phyloP scores from a whole-genome alignment of 2,888 invertebrate genomes.

The Pyrochroa serraticornis region DNA sequence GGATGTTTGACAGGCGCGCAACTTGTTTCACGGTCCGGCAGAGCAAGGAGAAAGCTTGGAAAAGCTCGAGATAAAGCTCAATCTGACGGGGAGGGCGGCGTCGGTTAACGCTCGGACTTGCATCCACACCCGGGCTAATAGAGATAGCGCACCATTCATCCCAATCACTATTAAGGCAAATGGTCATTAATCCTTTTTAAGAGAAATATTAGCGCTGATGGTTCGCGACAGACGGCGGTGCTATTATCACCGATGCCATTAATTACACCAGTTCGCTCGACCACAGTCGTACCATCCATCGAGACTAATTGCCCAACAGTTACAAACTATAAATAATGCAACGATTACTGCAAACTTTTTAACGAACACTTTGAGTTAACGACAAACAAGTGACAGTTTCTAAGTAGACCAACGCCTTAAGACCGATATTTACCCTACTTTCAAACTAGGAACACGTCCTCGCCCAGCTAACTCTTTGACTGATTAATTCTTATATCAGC shows the following conservation, averaged over 20 bases:
- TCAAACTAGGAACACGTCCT: too few species aligned
- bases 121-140: conserved; percentile 49
- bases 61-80: conserved; percentile 48
- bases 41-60: conserved; percentile 47
- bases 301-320: too few species aligned
- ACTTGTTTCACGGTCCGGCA: conserved; percentile 51
- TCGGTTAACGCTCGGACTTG: conserved; percentile 38
- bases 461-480: too few species aligned
- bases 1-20: conserved; percentile 49
- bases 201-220: conserved; percentile 49
- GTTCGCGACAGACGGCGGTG: conserved; percentile 34
- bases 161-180: conserved; percentile 52
- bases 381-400: too few species aligned
- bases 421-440: too few species aligned
- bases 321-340: too few species aligned
- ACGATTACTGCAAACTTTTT: too few species aligned
- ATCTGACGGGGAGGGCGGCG: conserved; percentile 23
- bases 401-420: too few species aligned
- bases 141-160: conserved; percentile 52
- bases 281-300: neutral
- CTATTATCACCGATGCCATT: conserved; percentile 27
- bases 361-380: too few species aligned
- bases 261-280: conserved; percentile 9
- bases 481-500: too few species aligned
- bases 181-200: conserved; percentile 54